These are phyloP conservation scores for Platalea minor DNA, from an alignment of 2,797 vertebrate species.

Conservation along the genomic window DNA sequence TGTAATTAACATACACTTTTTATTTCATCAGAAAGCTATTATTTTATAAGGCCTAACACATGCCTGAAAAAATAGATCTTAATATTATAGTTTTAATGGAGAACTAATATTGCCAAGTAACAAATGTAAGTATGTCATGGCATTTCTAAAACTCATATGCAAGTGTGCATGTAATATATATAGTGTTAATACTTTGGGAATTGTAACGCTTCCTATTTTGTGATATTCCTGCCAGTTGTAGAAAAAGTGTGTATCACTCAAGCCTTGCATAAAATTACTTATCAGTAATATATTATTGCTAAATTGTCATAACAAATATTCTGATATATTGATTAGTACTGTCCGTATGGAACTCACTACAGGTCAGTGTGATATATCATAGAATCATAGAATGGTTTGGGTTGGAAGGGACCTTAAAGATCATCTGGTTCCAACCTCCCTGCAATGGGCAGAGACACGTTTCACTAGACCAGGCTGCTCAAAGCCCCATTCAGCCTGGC, in stretches of 20 bases:
- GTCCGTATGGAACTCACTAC: not conserved
- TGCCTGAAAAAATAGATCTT: not conserved
- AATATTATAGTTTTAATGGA: not conserved
- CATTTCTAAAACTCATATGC: not conserved
- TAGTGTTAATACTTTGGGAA: not conserved
- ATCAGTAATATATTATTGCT: not conserved
- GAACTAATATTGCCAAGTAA: not conserved
- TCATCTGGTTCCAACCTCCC: too few species aligned
- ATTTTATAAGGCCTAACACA: not conserved
- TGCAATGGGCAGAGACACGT: too few species aligned
- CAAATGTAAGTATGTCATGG: not conserved
- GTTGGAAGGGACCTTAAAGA: too few species aligned
- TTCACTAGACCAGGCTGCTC: too few species aligned
- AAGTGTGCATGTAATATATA: not conserved
- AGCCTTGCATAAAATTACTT: not conserved
- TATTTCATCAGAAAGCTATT: not conserved
- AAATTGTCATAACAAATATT: not conserved
- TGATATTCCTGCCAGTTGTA: not conserved
- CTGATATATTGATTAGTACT: not conserved
- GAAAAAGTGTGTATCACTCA: not conserved
- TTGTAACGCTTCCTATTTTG: not conserved
- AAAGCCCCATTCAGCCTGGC: too few species aligned
- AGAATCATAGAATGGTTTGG: too few species aligned
- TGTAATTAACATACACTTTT: not conserved
- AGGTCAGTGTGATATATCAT: not conserved